Evolutionary conservation across 37 sponge, comb jelly and placozoan species (phyloP), one percentile per base, ranked within the genome.

Genomic region (Aplysina aerophoba): DNA sequence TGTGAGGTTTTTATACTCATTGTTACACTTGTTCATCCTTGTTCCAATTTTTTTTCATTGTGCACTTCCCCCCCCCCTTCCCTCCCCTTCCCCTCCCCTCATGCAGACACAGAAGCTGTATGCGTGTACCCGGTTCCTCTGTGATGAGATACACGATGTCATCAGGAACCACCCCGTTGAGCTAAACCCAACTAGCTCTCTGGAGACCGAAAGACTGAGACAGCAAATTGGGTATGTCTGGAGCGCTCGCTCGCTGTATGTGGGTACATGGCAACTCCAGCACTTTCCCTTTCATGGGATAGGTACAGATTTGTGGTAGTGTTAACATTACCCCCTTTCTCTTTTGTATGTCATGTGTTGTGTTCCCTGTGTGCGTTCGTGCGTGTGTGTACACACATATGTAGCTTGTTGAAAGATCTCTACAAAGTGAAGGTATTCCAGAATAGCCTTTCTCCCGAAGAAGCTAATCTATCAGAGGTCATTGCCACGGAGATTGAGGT

Each of bases 61-160:
- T 44, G 3, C 50, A 3, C 50, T 3, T 44, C 50, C 50, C 50
- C 8, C 50, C 8, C 50, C 50, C 8, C 50, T 44, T 8, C 50
- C 50, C 50, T 44, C 50, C 50, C 28, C 15, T 69, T 30, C 19
- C 71, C 34, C 33, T 27, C 6, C 17, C 35, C 34, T 31, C 71
- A 4, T 27, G 13, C 34, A 69, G 71, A 35, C 34, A 15, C 71
- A 69, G 28, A 69, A 69, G 34, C 71, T 69, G 19, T 31, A 24
- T 22, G 21, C 44, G 8, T 75, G 78, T 25, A 75, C 78, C 35
- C 35, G 39, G 11, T 75, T 36, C 54, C 78, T 75, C 21, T 50
- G 21, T 2, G 25, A 40, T 36, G 78, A 75, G 37, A 75, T 75
- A 13, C 54, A 75, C 44, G 21, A 19, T 19, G 21, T 24, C 44